phyloP scores from a whole-genome alignment of 2,888 invertebrate genomes.

The Crepidodera aurea region DNA sequence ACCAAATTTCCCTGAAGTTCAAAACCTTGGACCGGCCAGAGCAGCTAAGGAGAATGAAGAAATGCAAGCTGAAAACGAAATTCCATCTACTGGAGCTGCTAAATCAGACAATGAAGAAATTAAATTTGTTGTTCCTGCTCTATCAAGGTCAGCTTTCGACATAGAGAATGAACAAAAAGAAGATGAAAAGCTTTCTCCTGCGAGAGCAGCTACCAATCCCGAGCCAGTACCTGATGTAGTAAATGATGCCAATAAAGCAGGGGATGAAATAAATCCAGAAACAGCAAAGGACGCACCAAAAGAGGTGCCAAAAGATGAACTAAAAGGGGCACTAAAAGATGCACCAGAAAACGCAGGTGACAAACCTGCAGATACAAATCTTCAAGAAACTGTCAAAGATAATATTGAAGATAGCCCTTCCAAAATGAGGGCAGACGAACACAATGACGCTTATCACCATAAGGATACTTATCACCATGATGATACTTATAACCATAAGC shows the following conservation, averaged over 20 bases:
- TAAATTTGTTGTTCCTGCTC: not conserved
- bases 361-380: not conserved
- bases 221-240: not conserved
- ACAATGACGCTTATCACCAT: constrained; percentile 13
- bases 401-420: constrained; percentile 9
- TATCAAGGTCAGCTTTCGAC: not conserved
- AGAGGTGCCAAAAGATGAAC: constrained; percentile 37
- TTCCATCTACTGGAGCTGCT: not conserved
- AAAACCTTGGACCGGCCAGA: not conserved
- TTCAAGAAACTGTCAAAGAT: not conserved
- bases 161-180: not conserved
- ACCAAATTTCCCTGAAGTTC: not conserved
- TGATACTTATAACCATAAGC: constrained; percentile 13
- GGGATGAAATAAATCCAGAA: not conserved
- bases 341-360: constrained; percentile 14
- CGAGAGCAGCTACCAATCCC: not conserved
- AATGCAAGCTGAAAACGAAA: not conserved
- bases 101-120: not conserved
- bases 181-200: not conserved
- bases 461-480: not conserved
- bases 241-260: not conserved
- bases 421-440: constrained; percentile 26
- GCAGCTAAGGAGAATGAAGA: not conserved
- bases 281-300: too few species aligned
- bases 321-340: constrained; percentile 29